Base-by-base conservation (phyloP, 2,797 vertebrate species). In the Arrhamphus sclerolepis region DNA sequence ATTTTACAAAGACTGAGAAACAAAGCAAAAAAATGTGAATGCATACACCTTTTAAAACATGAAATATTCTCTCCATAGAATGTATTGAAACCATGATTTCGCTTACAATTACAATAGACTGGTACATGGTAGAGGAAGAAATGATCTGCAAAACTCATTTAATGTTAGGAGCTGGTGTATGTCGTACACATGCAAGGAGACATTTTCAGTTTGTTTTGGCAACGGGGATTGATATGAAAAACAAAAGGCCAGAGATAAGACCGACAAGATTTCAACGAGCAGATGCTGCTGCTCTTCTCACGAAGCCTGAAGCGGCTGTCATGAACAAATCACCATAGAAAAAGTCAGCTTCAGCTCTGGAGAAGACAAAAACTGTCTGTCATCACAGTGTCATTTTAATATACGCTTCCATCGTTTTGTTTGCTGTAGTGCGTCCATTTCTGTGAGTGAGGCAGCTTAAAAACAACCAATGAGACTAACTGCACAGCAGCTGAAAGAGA, bases 401-500 rank as follows among this genome's bases (percentile, higher is more conserved):
- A 80, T 72, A 72, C 54, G 20, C 59, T 48, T 66, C 43, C 38
- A 70, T 78, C 18, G 43, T 57, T 43, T 46, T 51, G 3, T 6
- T 48, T 26, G 49, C 44, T 76, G 54, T 80, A 69, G 70, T 78
- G 72, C 67, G 18, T 31, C 4, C 56, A 13, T 38, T 46, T 71
- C 17, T 70, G 48, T 39, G 62, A 21, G 47, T 38, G 70, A 77
- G 67, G 76, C 81, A 82, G 74, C 62, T 80, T 58, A 62, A 76
- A n/a, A 70, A 70, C 7, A 76, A 63, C 29, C 57, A 59, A 64
- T 44, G 62, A 85, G 17, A 57, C 63, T 83, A 89, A 89, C 90
- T 91, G 90, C 90, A 91, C 87, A 91, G 90, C 90, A 91, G 89
- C 87, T 84, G 79, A 78, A 78, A 82, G 75, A 77, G 79, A 80